Evolutionary conservation across 2,113 vertebrate species (phyloP).

Genomic region (Sporophila hypoxantha): DNA sequence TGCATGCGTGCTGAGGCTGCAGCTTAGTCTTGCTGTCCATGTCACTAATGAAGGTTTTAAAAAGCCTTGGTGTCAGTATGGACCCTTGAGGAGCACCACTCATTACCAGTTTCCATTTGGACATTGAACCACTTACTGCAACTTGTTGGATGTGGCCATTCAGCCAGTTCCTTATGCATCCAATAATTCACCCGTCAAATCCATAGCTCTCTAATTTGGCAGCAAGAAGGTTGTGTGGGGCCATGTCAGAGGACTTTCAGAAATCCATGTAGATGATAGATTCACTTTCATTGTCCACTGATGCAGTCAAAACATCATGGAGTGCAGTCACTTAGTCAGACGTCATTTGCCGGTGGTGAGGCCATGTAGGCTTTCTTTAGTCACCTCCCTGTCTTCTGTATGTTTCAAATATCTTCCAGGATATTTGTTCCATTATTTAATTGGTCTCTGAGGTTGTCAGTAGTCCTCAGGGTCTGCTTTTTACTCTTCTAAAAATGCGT

Average conservation of each 20-base stretch:
- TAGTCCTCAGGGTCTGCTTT: not conserved
- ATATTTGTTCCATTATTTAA: not conserved
- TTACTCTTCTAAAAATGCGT: not conserved
- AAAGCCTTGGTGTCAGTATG: not conserved
- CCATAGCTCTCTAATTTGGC: not conserved
- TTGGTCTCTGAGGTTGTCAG: accelerated
- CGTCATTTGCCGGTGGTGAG: not conserved
- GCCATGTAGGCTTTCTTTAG: not conserved
- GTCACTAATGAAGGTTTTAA: not conserved
- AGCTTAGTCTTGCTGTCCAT: not conserved
- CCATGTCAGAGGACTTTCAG: not conserved
- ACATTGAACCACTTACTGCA: not conserved
- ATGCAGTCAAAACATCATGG: not conserved
- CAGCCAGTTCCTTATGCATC: not conserved
- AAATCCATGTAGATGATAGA: not conserved
- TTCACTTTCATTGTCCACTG: not conserved
- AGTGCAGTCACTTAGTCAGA: not conserved
- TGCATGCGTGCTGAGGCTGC: not conserved
- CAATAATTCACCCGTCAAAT: not conserved
- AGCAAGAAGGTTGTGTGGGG: not conserved
- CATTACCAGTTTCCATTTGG: not conserved
- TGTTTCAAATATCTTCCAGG: not conserved
- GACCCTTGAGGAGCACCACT: not conserved
- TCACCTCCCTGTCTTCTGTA: not conserved
- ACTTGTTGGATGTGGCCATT: accelerated